phyloP scores from a whole-genome alignment of 2,888 invertebrate species.

The Scaptomyza tumidula region DNA sequence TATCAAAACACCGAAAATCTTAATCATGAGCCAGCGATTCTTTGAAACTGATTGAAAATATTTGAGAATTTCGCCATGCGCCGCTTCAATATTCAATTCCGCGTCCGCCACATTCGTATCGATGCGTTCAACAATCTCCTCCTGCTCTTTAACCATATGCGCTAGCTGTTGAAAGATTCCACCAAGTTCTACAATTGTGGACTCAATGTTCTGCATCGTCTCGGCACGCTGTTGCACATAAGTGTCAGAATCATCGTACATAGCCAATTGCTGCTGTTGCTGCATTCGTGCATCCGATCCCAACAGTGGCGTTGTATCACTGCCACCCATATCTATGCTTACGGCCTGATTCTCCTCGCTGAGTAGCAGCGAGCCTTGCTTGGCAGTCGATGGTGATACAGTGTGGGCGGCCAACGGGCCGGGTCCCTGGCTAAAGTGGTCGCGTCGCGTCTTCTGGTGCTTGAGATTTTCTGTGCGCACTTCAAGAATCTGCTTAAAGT shows the following conservation, averaged over 20 bases:
- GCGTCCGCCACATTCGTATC: constrained; percentile 98
- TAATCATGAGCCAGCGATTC: constrained; percentile 99
- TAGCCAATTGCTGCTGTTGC: constrained; percentile 88
- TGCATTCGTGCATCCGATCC: constrained; percentile 83
- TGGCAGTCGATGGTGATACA: constrained; percentile 87
- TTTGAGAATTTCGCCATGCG: constrained; percentile 97
- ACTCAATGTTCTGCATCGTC: constrained; percentile 99
- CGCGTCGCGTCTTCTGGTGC: constrained; percentile 96
- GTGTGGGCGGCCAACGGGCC: constrained; percentile 85
- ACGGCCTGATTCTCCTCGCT: constrained; percentile 89
- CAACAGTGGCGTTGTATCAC: constrained; percentile 83
- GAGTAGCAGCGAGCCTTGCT: constrained; percentile 84
- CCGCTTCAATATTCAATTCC: constrained; percentile 98
- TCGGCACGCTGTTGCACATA: constrained; percentile 97
- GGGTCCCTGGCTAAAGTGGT: constrained; percentile 90
- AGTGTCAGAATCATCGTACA: constrained; percentile 94
- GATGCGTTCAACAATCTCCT: constrained; percentile 98
- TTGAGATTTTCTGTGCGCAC: constrained; percentile 98
- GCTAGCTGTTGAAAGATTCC: constrained; percentile 98
- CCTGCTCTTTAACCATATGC: constrained; percentile 93
- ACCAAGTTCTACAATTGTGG: constrained; percentile 99
- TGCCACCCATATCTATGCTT: constrained; percentile 93
- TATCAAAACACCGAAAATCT: constrained; percentile 98
- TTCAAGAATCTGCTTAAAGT: constrained; percentile 98
- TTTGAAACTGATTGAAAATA: constrained; percentile 98